phyloP scores from a whole-genome alignment of 1,140 invertebrate species.

The Nasonia longicornis region DNA sequence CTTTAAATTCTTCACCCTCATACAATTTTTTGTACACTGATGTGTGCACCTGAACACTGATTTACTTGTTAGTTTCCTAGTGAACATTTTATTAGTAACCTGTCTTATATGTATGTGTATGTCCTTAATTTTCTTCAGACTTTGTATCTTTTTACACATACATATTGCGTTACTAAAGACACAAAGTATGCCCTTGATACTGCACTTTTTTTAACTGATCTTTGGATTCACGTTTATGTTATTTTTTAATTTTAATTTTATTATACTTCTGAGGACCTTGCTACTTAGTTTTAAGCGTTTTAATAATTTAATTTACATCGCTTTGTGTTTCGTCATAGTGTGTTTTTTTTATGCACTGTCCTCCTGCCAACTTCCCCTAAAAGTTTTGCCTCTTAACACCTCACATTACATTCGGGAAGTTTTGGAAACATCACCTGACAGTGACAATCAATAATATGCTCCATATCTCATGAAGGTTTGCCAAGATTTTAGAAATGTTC shows the following conservation, averaged over 20 bases:
- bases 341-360: conserved; percentile 57
- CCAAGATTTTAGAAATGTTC: conserved; percentile 11
- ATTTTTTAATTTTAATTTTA: conserved; percentile 17
- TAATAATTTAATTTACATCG: conserved; percentile 44
- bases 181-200: not conserved
- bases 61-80: conserved; percentile 8
- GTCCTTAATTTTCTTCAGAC: not conserved
- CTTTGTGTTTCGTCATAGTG: conserved; percentile 61
- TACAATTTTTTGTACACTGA: conserved; percentile 13
- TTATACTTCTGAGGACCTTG: not conserved
- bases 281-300: conserved; percentile 35
- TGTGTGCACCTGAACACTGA: not conserved
- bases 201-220: conserved; percentile 2
- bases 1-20: conserved; percentile 16
- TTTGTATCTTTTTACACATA: conserved; percentile 9
- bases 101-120: not conserved
- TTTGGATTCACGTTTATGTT: conserved; percentile 10
- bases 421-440: conserved; percentile 19
- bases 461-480: conserved; percentile 30
- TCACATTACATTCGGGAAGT: conserved; percentile 44
- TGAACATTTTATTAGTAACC: not conserved
- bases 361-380: conserved; percentile 46
- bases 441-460: conserved; percentile 30
- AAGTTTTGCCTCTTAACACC: conserved; percentile 43
- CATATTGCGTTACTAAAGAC: conserved; percentile 1